These are phyloP conservation scores for Halictus quadricinctus DNA, from an alignment of 2,888 invertebrate species.

Conservation along the genomic window DNA sequence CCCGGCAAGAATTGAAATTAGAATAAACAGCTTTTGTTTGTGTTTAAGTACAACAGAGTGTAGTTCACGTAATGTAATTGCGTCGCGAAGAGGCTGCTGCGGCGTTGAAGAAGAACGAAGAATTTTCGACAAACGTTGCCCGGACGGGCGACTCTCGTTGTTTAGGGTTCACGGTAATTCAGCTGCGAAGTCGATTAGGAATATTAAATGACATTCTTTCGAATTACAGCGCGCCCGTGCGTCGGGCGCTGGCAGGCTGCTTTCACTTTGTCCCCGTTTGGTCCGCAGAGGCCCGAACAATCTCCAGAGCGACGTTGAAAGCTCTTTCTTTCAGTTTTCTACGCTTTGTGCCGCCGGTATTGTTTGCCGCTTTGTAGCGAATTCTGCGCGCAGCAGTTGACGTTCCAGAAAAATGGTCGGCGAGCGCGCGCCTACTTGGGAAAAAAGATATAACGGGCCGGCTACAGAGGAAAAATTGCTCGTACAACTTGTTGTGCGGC, in stretches of 20 bases:
- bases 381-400: slow-evolving; percentile 55
- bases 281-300: slow-evolving; percentile 7
- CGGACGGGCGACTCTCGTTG: not conserved
- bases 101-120: not conserved
- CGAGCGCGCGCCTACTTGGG: slow-evolving; percentile 1
- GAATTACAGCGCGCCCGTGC: slow-evolving; percentile 26
- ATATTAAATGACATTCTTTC: slow-evolving; percentile 37
- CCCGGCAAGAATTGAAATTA: not conserved
- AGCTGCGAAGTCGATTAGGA: slow-evolving; percentile 25
- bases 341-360: slow-evolving; percentile 44
- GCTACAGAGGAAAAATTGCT: slow-evolving; percentile 2
- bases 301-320: slow-evolving; percentile 38
- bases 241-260: not conserved
- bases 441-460: not conserved
- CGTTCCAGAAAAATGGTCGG: slow-evolving; percentile 46
- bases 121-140: not conserved
- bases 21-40: not conserved
- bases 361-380: slow-evolving; percentile 64
- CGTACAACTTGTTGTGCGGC: slow-evolving; percentile 21
- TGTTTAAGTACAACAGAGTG: not conserved
- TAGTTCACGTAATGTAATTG: not conserved
- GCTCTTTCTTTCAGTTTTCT: slow-evolving; percentile 38
- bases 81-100: not conserved
- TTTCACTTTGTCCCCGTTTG: slow-evolving; percentile 17
- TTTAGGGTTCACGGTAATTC: not conserved